Percentiles rank a stretch among this genome's conserved stretches.
phyloP scores from a whole-genome alignment of 2,113 vertebrate species.

The Leucopsar rothschildi region DNA sequence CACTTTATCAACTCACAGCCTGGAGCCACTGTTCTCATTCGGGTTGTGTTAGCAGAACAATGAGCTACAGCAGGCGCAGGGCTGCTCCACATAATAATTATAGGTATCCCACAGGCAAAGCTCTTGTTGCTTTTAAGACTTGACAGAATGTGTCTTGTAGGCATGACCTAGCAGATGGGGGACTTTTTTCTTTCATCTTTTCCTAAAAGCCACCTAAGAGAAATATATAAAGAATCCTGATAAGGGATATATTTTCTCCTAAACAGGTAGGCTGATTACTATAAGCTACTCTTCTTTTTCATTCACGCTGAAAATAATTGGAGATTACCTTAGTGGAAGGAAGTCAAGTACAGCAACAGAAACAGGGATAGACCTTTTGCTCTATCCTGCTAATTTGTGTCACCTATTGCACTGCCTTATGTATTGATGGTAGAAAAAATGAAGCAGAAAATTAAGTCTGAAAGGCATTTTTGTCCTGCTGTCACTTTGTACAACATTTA shows the following conservation, averaged over 20 bases:
- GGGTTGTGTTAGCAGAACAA: constrained; percentile 78
- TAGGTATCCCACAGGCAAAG: constrained; percentile 83
- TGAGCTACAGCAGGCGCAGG: constrained; percentile 74
- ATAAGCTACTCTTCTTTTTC: constrained; percentile 72
- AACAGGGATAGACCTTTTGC: constrained; percentile 67
- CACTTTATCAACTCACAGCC: constrained; percentile 84
- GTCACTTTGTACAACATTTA: constrained; percentile 83
- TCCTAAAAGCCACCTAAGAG: constrained; percentile 76
- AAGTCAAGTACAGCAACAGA: constrained; percentile 76
- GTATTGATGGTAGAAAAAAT: constrained; percentile 79
- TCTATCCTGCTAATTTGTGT: constrained; percentile 78
- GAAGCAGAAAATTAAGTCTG: constrained; percentile 86
- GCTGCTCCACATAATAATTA: constrained; percentile 77
- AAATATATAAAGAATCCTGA: constrained; percentile 77
- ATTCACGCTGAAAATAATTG: constrained; percentile 73
- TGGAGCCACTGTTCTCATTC: constrained; percentile 81
- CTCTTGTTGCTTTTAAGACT: constrained; percentile 80
- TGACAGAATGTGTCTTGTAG: constrained; percentile 83
- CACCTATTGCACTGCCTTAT: constrained; percentile 76
- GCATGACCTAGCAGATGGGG: constrained; percentile 84
- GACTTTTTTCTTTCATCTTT: constrained; percentile 76
- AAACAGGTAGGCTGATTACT: constrained; percentile 74
- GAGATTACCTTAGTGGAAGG: constrained; percentile 62
- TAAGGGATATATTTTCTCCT: constrained; percentile 77
- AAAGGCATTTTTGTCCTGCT: constrained; percentile 83